Base-by-base conservation (phyloP, 2,113 vertebrate species). In the Axis porcinus region DNA sequence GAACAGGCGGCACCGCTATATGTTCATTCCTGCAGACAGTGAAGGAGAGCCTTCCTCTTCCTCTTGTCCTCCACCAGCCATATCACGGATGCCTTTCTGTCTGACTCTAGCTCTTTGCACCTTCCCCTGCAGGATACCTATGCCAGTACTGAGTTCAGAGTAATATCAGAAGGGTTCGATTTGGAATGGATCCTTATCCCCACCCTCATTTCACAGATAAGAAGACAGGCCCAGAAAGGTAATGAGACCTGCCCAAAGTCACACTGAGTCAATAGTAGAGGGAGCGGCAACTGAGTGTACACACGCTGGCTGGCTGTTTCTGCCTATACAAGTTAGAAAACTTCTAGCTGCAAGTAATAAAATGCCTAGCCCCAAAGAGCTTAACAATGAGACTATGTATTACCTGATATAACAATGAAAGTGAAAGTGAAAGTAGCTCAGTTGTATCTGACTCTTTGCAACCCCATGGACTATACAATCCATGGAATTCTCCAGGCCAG, bases 291-390 rank as follows among this genome's bases (percentile, higher is more conserved):
- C 58, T 64, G 47, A 33, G 25, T 47, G 16, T 2, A 25, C 6
- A 25, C 15, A 7, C 28, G 8, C 67, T 64, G 14, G 45, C 40
- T 90, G 45, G 17, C 23, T 7, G 1, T 47, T 83, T 79, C 82
- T 76, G 33, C 45, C 86, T n/a, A 0, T 2, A 36, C 86, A 52
- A 30, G n/a, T 45, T 55, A 58, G 88, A 52, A 67, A 86, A 52
- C 7, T 47, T 89, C 47, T 93, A 91, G 70, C n/a, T 82, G 7
- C 43, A 47, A 91, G 47, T 67, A 94, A 83, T 52, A 93, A 40
- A 86, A 91, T 87, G 33, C 28, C 21, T 43, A 70, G 47, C 50
- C 55, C 30, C 7, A 85, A 87, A 52, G 15, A 17, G 3, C 7
- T 27, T 74, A 40, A 40, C 45, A 87, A 57, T 57, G 43, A 57